A percentile compares a stretch with the other conserved stretches of the same genome.
Evolutionary conservation across 2,113 vertebrate species (phyloP).

Genomic region (Podocnemis expansa): DNA sequence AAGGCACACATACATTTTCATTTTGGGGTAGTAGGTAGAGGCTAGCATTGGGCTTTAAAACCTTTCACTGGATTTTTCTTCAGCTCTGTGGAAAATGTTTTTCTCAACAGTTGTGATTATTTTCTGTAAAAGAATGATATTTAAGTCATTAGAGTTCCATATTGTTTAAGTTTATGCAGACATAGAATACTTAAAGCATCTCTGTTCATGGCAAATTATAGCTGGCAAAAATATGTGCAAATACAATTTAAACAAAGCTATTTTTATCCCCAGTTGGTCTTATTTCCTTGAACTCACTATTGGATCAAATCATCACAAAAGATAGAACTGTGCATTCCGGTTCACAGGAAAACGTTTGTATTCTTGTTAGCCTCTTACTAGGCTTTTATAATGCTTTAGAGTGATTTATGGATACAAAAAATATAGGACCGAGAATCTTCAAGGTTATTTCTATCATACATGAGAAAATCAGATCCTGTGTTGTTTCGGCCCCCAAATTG

Average conservation of each 20-base stretch:
- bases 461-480: not conserved
- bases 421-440: not conserved
- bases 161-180: constrained; percentile 46
- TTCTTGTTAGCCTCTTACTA: not conserved
- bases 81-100: constrained; percentile 7
- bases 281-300: not conserved
- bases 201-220: not conserved
- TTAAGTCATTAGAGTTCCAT: constrained; percentile 49
- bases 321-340: not conserved
- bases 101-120: constrained; percentile 1
- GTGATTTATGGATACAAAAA: not conserved
- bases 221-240: not conserved
- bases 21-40: not conserved
- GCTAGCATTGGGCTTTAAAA: not conserved
- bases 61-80: constrained; percentile 16
- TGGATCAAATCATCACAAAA: not conserved
- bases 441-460: not conserved
- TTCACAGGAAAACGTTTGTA: not conserved
- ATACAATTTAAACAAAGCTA: not conserved
- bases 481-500: not conserved
- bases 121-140: not conserved
- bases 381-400: not conserved
- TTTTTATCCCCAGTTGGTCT: not conserved
- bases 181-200: not conserved
- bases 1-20: not conserved